Evolutionary conservation across 2,113 vertebrate species (phyloP).

Genomic region (Nipponia nippon): DNA sequence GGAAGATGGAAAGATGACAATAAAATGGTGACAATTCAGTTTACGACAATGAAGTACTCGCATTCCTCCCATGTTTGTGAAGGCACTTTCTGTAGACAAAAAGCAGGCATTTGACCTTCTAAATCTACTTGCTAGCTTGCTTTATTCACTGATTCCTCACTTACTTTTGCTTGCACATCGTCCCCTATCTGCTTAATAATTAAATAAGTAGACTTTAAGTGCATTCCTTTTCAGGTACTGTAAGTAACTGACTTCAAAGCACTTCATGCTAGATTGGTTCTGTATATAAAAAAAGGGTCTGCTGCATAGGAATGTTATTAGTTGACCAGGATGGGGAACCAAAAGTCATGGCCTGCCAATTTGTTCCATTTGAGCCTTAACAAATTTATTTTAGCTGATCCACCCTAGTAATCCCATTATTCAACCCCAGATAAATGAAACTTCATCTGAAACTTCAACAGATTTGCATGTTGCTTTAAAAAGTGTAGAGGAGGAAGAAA

Average conservation of each 20-base stretch:
- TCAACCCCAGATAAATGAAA: not conserved
- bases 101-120: not conserved
- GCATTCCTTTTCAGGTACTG: not conserved
- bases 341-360: not conserved
- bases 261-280: not conserved
- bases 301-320: not conserved
- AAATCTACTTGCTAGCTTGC: not conserved
- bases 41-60: not conserved
- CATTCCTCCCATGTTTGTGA: not conserved
- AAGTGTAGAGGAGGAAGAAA: not conserved
- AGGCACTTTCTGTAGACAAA: not conserved
- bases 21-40: slow-evolving; percentile 1
- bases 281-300: not conserved
- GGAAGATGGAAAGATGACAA: slow-evolving; percentile 32
- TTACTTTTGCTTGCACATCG: not conserved
- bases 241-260: not conserved
- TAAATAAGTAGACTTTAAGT: not conserved
- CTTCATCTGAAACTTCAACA: not conserved
- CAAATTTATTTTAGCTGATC: not conserved
- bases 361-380: not conserved
- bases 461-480: not conserved
- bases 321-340: not conserved
- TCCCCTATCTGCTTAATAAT: not conserved
- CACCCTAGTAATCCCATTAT: not conserved
- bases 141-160: not conserved